phyloP scores from a whole-genome alignment of 2,797 vertebrate species.

The Potorous gilbertii region DNA sequence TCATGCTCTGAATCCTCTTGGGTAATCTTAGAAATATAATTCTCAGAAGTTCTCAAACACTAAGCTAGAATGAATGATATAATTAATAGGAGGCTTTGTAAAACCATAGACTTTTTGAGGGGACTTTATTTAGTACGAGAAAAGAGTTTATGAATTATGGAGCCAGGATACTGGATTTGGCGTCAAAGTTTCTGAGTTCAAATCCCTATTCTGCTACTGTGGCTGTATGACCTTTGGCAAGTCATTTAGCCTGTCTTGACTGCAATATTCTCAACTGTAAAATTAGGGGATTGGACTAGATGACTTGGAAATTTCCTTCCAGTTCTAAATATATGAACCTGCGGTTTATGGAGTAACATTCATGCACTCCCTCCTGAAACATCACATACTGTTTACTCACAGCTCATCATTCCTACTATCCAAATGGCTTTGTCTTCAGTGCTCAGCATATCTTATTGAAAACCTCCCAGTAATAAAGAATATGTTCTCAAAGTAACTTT shows the following conservation, averaged over 20 bases:
- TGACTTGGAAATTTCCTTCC: background rate
- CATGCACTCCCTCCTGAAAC: slow-evolving; percentile 27
- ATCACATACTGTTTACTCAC: background rate
- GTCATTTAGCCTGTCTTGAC: background rate
- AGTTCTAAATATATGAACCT: background rate
- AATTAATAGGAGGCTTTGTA: slow-evolving; percentile 65
- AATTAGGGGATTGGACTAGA: background rate
- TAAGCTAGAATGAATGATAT: slow-evolving; percentile 62
- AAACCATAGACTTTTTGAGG: slow-evolving; percentile 59
- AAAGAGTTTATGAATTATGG: slow-evolving; percentile 62
- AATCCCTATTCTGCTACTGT: background rate
- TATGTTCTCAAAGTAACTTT: slow-evolving; percentile 61
- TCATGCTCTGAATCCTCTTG: slow-evolving; percentile 61
- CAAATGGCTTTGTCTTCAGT: slow-evolving; percentile 4
- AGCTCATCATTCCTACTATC: background rate
- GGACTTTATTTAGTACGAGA: slow-evolving; percentile 53
- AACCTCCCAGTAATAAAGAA: slow-evolving; percentile 35
- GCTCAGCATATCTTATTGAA: slow-evolving; percentile 33
- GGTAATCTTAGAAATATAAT: slow-evolving; percentile 71
- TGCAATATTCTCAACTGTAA: background rate
- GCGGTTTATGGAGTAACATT: background rate
- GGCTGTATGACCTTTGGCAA: background rate
- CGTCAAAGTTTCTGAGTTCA: background rate
- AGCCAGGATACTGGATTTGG: background rate
- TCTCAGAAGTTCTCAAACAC: slow-evolving; percentile 72